These are phyloP conservation scores for Trichomycterus rosablanca DNA, from an alignment of 2,113 vertebrate genomes.

Conservation along the genomic window DNA sequence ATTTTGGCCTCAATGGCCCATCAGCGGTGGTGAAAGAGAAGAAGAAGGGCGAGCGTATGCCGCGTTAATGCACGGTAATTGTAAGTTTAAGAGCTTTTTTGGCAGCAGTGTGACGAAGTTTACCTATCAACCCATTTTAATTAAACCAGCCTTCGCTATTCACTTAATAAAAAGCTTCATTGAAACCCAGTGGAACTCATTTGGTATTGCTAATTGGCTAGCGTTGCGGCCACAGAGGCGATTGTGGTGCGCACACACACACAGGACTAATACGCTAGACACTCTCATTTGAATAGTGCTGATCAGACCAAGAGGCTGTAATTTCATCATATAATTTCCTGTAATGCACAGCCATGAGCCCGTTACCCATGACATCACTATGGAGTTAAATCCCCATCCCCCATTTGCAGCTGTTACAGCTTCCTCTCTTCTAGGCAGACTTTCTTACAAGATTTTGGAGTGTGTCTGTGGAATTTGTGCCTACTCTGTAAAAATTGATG, in stretches of 20 bases:
- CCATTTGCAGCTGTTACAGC: no score
- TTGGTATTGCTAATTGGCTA: slow-evolving; percentile 49
- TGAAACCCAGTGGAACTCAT: slow-evolving; percentile 50
- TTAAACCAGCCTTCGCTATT: slow-evolving; percentile 54
- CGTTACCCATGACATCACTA: no score
- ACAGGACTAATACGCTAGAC: slow-evolving; percentile 9
- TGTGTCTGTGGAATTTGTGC: no score
- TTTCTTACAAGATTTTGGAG: no score
- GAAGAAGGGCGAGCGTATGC: neutral
- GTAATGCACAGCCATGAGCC: slow-evolving; percentile 41
- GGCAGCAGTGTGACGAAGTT: slow-evolving; percentile 41
- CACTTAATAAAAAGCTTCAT: slow-evolving; percentile 50
- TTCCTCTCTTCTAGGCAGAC: no score
- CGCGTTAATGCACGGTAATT: slow-evolving; percentile 38
- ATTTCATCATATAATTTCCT: slow-evolving; percentile 55
- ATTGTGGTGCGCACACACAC: slow-evolving; percentile 23
- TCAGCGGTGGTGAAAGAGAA: slow-evolving; percentile 4
- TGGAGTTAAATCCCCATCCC: no score
- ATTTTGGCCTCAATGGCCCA: slow-evolving; percentile 13
- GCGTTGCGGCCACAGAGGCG: slow-evolving; percentile 32
- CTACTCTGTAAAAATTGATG: no score
- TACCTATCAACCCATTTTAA: slow-evolving; percentile 56
- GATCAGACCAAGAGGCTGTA: slow-evolving; percentile 47
- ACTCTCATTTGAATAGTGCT: slow-evolving; percentile 51
- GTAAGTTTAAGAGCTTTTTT: slow-evolving; percentile 52